These are phyloP conservation scores for Hydriomena furcata DNA, from an alignment of 2,888 invertebrate genomes.

Conservation along the genomic window DNA sequence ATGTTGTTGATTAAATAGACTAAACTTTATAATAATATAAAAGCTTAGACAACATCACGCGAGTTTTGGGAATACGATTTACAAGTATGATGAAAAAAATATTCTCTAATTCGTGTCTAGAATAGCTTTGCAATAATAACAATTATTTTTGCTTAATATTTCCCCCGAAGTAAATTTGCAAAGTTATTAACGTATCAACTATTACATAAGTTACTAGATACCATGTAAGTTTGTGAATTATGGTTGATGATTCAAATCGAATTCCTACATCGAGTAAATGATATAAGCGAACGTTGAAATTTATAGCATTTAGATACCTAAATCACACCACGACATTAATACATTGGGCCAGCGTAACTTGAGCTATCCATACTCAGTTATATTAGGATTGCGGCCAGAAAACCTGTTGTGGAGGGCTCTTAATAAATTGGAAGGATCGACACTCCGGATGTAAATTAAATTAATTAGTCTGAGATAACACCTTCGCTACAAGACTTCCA, in stretches of 20 bases:
- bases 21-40: too few species aligned
- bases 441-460: slow-evolving; percentile 56
- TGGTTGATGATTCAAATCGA: slow-evolving; percentile 10
- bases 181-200: too few species aligned
- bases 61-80: too few species aligned
- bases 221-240: slow-evolving; percentile 7
- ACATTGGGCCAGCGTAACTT: slow-evolving; percentile 45
- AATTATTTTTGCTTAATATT: too few species aligned
- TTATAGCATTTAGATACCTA: slow-evolving; percentile 36
- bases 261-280: slow-evolving; percentile 14
- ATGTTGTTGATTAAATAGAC: too few species aligned
- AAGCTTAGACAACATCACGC: too few species aligned
- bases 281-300: slow-evolving; percentile 22
- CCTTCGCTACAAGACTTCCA: slow-evolving; percentile 29
- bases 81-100: too few species aligned
- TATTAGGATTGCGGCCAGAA: slow-evolving; percentile 16
- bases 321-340: slow-evolving; percentile 56
- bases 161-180: too few species aligned
- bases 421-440: slow-evolving; percentile 39
- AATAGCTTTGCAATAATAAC: too few species aligned
- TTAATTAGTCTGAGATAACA: slow-evolving; percentile 62
- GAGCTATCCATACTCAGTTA: slow-evolving; percentile 33
- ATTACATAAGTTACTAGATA: background rate
- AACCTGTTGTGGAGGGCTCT: slow-evolving; percentile 33
- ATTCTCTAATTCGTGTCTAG: too few species aligned